These are phyloP conservation scores for Drosophila mercatorum DNA, from an alignment of 2,888 invertebrate species.

Conservation along the genomic window DNA sequence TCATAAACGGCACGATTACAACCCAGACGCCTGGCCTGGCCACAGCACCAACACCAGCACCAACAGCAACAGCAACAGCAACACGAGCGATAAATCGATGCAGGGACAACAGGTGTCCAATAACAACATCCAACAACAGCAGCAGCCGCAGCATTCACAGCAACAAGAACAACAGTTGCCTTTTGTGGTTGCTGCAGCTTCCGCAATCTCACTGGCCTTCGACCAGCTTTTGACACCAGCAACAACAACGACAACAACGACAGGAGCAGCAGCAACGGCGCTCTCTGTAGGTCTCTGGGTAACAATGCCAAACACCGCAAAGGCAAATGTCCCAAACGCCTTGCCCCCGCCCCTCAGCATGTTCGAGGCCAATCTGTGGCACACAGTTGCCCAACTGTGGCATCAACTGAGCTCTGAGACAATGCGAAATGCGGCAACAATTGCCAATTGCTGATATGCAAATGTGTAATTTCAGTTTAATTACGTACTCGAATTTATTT, in stretches of 20 bases:
- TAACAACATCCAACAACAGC: conserved; percentile 30
- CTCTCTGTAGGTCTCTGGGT: conserved; percentile 55
- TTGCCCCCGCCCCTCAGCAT: conserved; percentile 19
- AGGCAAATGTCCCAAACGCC: conserved; percentile 3
- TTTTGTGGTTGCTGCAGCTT: conserved; percentile 56
- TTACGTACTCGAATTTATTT: neutral
- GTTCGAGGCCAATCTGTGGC: conserved; percentile 4
- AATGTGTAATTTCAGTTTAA: neutral
- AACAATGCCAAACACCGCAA: conserved; percentile 45
- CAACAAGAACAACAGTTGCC: conserved; percentile 38
- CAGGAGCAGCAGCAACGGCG: conserved; percentile 9
- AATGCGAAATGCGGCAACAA: conserved; percentile 1
- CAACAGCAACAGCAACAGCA: conserved; percentile 26
- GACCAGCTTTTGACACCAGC: conserved; percentile 49
- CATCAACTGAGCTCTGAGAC: neutral
- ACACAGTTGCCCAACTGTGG: conserved; percentile 15
- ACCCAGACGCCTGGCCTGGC: conserved; percentile 23
- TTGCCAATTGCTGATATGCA: neutral
- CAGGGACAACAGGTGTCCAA: conserved; percentile 66
- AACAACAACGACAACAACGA: conserved; percentile 14
- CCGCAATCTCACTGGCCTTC: conserved; percentile 57
- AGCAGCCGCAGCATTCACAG: conserved; percentile 14
- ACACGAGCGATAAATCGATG: conserved; percentile 63
- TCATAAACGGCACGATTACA: conserved; percentile 52
- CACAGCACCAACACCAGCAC: conserved; percentile 31